Percentiles rank a stretch among this genome's conserved stretches.
Evolutionary conservation across 2,113 vertebrate species (phyloP).

Genomic region (Mellivora capensis): DNA sequence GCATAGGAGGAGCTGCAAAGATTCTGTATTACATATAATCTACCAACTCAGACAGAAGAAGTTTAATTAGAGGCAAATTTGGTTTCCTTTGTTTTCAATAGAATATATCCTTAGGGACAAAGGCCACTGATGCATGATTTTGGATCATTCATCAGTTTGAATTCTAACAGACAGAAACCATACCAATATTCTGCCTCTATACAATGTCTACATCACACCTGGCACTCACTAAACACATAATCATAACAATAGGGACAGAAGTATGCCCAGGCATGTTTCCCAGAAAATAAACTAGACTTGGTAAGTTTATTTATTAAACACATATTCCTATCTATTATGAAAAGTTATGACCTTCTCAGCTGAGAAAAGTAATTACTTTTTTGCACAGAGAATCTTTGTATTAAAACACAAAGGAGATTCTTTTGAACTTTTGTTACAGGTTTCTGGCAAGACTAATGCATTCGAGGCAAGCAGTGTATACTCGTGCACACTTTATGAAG

Average conservation of each 20-base stretch:
- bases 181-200: neutral
- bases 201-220: neutral
- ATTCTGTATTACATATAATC: neutral
- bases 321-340: neutral
- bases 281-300: neutral
- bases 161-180: neutral
- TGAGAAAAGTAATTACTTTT: neutral
- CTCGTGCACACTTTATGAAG: neutral
- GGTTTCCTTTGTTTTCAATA: neutral
- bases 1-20: neutral
- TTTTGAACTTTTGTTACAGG: neutral
- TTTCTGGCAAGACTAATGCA: conserved; percentile 2
- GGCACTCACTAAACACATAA: neutral
- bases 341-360: neutral
- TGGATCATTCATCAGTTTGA: neutral
- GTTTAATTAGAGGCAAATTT: neutral
- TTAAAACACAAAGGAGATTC: conserved; percentile 18
- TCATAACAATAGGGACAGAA: neutral
- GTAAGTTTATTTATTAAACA: neutral
- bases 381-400: neutral
- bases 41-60: neutral
- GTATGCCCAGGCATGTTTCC: neutral
- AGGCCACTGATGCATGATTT: neutral
- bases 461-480: neutral
- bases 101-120: neutral